Base-by-base conservation (phyloP, 2,113 vertebrate species). In the Callorhinus ursinus region DNA sequence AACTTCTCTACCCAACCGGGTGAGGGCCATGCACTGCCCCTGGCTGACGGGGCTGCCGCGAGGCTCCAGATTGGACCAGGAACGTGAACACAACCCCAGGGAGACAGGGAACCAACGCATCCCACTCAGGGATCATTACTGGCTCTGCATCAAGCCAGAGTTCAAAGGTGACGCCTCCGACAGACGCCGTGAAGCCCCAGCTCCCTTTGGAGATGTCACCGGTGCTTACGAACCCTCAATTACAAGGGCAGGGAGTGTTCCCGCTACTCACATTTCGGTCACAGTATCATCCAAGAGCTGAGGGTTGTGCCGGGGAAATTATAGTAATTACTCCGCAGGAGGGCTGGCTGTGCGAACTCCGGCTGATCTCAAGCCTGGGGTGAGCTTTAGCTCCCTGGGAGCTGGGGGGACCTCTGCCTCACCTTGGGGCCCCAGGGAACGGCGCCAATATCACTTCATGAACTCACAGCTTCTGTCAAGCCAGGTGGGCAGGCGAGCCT, bases 281-380 rank as follows among this genome's bases (percentile, higher is more conserved):
- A 97, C 96, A 97, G 26, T 67, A 93, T 91, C 97, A 53, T 6
- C 22, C 77, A 3, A 80, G 74, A 88, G 95, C 86, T 0, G 59
- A 91, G 84, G 85, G 72, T 42, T 80, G 42, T n/a, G 15, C 42
- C 1, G 85, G 77, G 86, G 65, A 95, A 98, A 98, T 97, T 87
- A 96, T 0, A 92, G 95, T 95, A 53, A 97, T 97, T 84, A 89
- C 33, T 57, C 84, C 7, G 4, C 4, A 1, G 59, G 92, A 95
- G 93, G 91, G 96, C 81, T 42, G 95, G 87, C 96, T 91, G 65
- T 0, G 0, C 49, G 97, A 97, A 96, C 96, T 93, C 46, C 1
- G 11, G 55, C 97, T 91, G 88, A 63, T 95, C 81, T 49, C 14
- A 63, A 87, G 55, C 57, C 74, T 1, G 88, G 85, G 90, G 82